These are phyloP conservation scores for Ormyrus thymus DNA, from an alignment of 2,888 invertebrate genomes.

Conservation along the genomic window DNA sequence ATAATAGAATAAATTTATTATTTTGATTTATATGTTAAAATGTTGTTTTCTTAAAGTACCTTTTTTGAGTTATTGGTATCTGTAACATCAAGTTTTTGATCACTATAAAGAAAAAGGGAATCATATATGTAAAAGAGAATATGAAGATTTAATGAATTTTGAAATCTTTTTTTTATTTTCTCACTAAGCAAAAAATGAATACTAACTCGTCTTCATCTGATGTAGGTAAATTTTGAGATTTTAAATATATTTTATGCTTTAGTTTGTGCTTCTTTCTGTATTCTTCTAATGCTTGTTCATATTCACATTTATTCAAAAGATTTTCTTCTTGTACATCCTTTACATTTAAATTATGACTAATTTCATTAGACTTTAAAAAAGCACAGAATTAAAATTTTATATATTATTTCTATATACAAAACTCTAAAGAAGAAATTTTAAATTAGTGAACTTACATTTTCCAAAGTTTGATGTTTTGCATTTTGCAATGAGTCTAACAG, in stretches of 20 bases:
- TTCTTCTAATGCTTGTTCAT: neutral
- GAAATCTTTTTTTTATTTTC: neutral
- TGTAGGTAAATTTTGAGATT: neutral
- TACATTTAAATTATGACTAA: neutral
- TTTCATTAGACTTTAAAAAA: neutral
- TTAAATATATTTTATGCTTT: constrained; percentile 6
- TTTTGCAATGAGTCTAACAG: neutral
- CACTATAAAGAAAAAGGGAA: neutral
- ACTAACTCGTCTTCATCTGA: constrained; percentile 31
- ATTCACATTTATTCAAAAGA: neutral
- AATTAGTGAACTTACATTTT: no score
- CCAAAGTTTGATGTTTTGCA: neutral
- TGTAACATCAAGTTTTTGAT: neutral
- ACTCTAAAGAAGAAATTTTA: neutral
- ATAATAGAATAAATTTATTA: no score
- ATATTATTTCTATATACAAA: neutral
- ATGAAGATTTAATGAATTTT: neutral
- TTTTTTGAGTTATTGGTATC: neutral
- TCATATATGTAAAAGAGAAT: neutral
- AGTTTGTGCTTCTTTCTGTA: neutral
- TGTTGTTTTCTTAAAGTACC: neutral
- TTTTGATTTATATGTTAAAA: neutral
- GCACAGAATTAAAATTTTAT: neutral
- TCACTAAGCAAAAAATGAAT: neutral
- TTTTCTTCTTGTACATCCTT: neutral